Evolutionary conservation across 2,888 invertebrate species (phyloP), one percentile per base, ranked within the genome.

Genomic region (Cephus sareptanus): DNA sequence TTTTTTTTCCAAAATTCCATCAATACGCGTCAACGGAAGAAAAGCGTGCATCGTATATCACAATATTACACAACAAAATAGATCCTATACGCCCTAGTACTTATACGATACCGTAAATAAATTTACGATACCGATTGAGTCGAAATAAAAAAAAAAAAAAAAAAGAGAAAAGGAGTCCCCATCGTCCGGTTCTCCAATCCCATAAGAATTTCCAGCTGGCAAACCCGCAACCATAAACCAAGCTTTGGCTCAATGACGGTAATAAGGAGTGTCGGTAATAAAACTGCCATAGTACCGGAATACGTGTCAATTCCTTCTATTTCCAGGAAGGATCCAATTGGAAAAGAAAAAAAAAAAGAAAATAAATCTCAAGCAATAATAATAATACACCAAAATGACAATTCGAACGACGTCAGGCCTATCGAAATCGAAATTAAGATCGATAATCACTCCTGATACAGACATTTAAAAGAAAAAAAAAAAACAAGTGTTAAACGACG

Each of bases 221-320:
- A 23, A 34, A 83, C 78, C 77, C 81, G 80, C 77, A 77, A 80
- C 81, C 83, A 81, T 86, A 85, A 86, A 85, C 81, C 82, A 74
- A 34, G 75, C 73, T 70, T 78, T 80, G 75, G 79, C 80, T 80
- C 81, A 80, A 56, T 23, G 56, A 83, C 79, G 78, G 79, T 81
- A 82, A 83, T 76, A 78, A 79, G 77, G 76, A 76, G 9, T 73
- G 74, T 31, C 56, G 56, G 31, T n/a, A 74, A 74, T 74, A 74
- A 74, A 74, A 9, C 56, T 56, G 56, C 56, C 56, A 56, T 0
- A 15, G 23, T 23, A 56, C 56, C 23, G 23, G 56, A 56, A 56
- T 35, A 56, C 56, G 56, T 56, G 56, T 56, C 56, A 56, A 56
- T 56, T 56, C 23, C 15, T 23, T 56, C 23, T 15, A 56, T 56